Evolutionary conservation across 2,888 invertebrate genomes (phyloP), one percentile per base, ranked within the genome.

Genomic region (Lepidonotus clava): DNA sequence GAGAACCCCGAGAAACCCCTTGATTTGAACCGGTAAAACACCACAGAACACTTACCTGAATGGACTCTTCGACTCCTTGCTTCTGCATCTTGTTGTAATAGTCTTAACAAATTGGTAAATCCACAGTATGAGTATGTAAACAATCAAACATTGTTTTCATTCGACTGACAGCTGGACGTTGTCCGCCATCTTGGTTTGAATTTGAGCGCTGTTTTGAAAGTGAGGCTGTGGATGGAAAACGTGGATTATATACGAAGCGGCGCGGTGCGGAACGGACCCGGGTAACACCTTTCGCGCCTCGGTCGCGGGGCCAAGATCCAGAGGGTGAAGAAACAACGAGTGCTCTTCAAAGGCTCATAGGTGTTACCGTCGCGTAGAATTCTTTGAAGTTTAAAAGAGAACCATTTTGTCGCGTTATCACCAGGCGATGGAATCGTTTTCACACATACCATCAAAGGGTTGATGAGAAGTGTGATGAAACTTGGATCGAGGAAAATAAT

Each of bases 161-260:
- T 71, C 24, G n/a, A 14, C n/a, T 21, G 36, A 36, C 71, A 18
- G 71, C 36, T 34, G n/a, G 36, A 34, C 71, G 71, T 71, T 34
- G 71, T 34, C 71, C 71, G 71, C 71, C 71, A 71, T 71, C 14
- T 71, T 71, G n/a, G 71, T 71, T 71, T 71, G 71, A 71, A 71
- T 71, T 66, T 71, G 71, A 71, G 71, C 71, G 71, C 71, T 38
- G 18, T 34, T 71, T 71, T 71, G 71, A 71, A 71, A 71, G 71
- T 71, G 71, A 71, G 71, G 71, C 71, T 71, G 14, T 6, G 71
- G 38, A 34, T 0, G 71, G 18, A 71, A 71, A 71, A 2, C 4
- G 28, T 32, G 61, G 61, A 61, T 28, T 61, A 61, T 61, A 61
- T 61, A 61, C 28, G 61, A 28, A 24, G 61, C 61, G 61, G 21